Base-by-base conservation (phyloP, 2,888 invertebrate species). In the Noctua pronuba region DNA sequence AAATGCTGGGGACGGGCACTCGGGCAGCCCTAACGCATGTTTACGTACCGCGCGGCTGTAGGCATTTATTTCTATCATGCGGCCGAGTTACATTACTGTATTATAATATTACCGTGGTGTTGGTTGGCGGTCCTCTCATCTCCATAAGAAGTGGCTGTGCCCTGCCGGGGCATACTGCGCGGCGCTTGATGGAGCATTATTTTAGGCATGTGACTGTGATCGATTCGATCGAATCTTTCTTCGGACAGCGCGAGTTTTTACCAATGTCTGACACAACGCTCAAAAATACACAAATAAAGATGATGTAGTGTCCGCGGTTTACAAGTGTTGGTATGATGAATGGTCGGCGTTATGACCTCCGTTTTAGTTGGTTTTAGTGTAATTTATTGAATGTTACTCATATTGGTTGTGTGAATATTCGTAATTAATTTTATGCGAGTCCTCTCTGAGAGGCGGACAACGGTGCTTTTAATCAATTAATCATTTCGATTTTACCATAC, bases 121-220 rank as follows among this genome's bases (percentile, higher is more conserved):
- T 92, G 91, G 90, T 89, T 92, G 90, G 90, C 90, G 90, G 91
- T 87, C 88, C 91, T 88, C 92, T 92, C 93, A 94, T 93, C 92
- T 93, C 90, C 91, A 93, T 93, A 93, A 90, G 91, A 92, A 90
- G 90, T 91, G 90, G 88, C 89, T 90, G 88, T 89, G 77, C 75
- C 81, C 79, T 83, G 92, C 90, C 91, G 90, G 89, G 86, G 90
- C 91, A 90, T 84, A 88, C 86, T 84, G 86, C 89, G 90, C 88
- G 89, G 86, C 90, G 92, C 90, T 92, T 93, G 94, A 95, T 92
- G 92, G 91, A 93, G 92, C 92, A 94, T 95, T 94, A 95, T 95
- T 95, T 95, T 93, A 93, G 92, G 94, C 92, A 93, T 95, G 92
- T 94, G 96, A 96, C 96, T 94, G 94, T 96, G 96, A 96, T 96